Evolutionary conservation across 2,113 vertebrate genomes (phyloP), one percentile per base, ranked within the genome.

Genomic region (Pipa parva): DNA sequence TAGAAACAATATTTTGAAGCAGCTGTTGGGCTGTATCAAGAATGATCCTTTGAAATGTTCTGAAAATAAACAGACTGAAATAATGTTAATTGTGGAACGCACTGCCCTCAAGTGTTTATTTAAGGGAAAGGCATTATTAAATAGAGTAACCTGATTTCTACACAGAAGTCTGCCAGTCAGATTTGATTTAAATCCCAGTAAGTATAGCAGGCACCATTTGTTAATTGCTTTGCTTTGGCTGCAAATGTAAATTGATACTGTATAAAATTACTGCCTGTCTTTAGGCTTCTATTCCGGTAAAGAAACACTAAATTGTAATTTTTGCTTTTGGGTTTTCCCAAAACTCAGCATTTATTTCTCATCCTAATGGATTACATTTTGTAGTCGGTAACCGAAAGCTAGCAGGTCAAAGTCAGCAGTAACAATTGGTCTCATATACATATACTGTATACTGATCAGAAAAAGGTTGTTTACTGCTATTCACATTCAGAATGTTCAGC

Each of bases 91-190:
- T 18, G 55, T 22, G 55, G 28, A 22, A 36, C 50, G 54, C 48
- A 60, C 57, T 70, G 66, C 66, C 66, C 52, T 58, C 66, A 39
- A 45, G 72, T 62, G 79, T 21, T 13, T 5, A n/a, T 24, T 25
- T 1, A 0, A 6, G 25, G 52, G 49, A 37, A 67, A 5, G 33
- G 33, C 75, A 71, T 49, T 39, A 59, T 25, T 52, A 63, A 51
- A 63, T n/a, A 21, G 25, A 36, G n/a, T 13, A 22, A 17, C 11
- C 15, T n/a, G 21, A 33, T 37, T 52, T 63, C 18, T 63, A n/a
- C 28, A 18, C 46, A 25, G 10, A 13, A 15, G 48, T n/a, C 33
- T n/a, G 33, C 17, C 33, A 54, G 57, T 60, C 66, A 52, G 57
- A 10, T 42, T 70, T 70, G 58, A 61, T 70, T 61, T 70, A 70